Evolutionary conservation across 2,888 invertebrate genomes (phyloP).

Genomic region (Tenthredo notha): DNA sequence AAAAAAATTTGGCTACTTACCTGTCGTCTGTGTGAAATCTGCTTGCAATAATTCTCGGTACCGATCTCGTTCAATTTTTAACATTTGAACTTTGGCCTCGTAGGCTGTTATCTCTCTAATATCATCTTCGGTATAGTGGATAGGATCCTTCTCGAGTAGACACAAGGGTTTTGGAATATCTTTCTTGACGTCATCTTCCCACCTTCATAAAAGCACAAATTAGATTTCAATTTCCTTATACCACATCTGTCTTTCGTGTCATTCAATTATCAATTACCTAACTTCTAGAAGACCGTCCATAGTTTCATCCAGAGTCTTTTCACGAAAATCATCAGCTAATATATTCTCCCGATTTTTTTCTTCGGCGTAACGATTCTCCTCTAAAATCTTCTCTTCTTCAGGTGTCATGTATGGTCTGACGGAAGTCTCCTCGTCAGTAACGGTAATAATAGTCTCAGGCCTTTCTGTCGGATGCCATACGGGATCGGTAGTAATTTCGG

Average conservation of each 20-base stretch:
- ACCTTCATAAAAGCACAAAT: slow-evolving; percentile 76
- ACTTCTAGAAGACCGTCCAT: slow-evolving; percentile 94
- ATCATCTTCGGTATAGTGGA: slow-evolving; percentile 88
- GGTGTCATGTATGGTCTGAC: slow-evolving; percentile 11
- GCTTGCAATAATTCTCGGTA: slow-evolving; percentile 78
- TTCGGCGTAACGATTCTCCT: slow-evolving; percentile 64
- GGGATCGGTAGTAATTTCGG: slow-evolving; percentile 78
- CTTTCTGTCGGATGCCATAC: slow-evolving; percentile 83
- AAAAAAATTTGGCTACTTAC: slow-evolving; percentile 4
- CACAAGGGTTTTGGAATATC: slow-evolving; percentile 89
- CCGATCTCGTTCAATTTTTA: slow-evolving; percentile 86
- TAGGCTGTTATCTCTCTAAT: slow-evolving; percentile 84
- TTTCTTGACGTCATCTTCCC: slow-evolving; percentile 94
- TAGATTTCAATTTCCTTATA: background rate
- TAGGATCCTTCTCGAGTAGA: slow-evolving; percentile 81
- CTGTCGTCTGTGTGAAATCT: slow-evolving; percentile 30
- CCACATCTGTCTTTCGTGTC: background rate
- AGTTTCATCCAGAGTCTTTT: slow-evolving; percentile 86
- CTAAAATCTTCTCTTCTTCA: slow-evolving; percentile 79
- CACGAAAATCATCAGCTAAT: slow-evolving; percentile 86
- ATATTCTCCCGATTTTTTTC: slow-evolving; percentile 75
- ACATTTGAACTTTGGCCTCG: slow-evolving; percentile 84
- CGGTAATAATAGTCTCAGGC: slow-evolving; percentile 82
- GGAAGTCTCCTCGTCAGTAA: slow-evolving; percentile 79
- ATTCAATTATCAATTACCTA: slow-evolving; percentile 61